phyloP scores from a whole-genome alignment of 2,888 invertebrate species.

The Mycalesis mineus region DNA sequence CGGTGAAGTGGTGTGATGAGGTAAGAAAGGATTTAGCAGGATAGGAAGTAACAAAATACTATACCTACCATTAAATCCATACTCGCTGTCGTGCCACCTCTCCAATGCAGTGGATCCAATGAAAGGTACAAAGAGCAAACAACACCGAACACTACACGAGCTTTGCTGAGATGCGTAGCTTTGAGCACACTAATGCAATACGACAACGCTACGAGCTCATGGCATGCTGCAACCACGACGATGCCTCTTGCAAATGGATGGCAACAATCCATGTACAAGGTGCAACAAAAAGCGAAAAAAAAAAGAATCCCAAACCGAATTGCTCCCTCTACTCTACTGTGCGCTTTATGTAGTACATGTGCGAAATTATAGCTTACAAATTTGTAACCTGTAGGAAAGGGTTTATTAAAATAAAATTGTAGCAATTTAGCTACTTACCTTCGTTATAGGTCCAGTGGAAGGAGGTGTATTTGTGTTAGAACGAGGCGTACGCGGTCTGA shows the following conservation, averaged over 20 bases:
- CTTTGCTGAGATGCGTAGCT: conserved; percentile 72
- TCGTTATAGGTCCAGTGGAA: conserved; percentile 93
- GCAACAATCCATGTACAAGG: conserved; percentile 64
- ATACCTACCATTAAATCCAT: conserved; percentile 75
- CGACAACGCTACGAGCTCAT: conserved; percentile 75
- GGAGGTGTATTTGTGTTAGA: conserved; percentile 84
- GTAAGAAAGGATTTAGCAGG: conserved; percentile 65
- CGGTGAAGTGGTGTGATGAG: conserved; percentile 47
- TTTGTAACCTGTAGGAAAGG: conserved; percentile 59
- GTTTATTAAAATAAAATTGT: conserved; percentile 38
- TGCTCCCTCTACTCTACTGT: conserved; percentile 74
- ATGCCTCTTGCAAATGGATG: conserved; percentile 71
- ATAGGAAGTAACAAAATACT: conserved; percentile 66
- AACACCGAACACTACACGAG: conserved; percentile 76
- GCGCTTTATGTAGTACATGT: conserved; percentile 68
- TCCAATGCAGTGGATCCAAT: conserved; percentile 75
- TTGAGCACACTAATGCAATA: conserved; percentile 74
- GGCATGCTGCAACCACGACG: conserved; percentile 72
- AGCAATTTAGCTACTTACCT: conserved; percentile 82
- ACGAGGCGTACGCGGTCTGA: conserved; percentile 95
- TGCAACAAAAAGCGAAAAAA: conserved; percentile 60
- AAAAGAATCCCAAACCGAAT: conserved; percentile 68
- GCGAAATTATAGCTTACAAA: conserved; percentile 58
- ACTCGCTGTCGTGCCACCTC: conserved; percentile 75
- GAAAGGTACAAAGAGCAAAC: conserved; percentile 64